phyloP scores from a whole-genome alignment of 2,797 vertebrate genomes.

The Gallinago nigripennis region DNA sequence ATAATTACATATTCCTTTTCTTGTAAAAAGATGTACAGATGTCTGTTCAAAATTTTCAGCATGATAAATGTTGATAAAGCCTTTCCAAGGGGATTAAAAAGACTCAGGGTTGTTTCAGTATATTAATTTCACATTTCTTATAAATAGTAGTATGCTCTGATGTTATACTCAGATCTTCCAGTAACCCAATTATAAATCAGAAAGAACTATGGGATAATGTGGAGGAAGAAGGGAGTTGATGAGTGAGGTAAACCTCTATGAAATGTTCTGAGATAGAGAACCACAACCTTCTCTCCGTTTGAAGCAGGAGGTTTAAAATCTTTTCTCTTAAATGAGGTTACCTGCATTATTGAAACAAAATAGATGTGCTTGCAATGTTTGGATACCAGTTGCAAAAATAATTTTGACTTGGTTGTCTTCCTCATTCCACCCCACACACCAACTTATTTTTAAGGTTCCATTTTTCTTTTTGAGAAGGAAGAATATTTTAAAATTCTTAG shows the following conservation, averaged over 20 bases:
- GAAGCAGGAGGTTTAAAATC: neutral
- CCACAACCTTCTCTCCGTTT: neutral
- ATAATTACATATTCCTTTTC: neutral
- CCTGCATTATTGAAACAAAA: neutral
- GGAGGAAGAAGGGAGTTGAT: neutral
- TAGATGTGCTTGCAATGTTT: neutral
- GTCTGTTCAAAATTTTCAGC: neutral
- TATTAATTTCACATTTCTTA: neutral
- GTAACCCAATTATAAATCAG: too few relatives aligned
- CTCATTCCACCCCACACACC: too few relatives aligned
- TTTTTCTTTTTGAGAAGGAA: neutral
- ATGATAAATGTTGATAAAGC: neutral
- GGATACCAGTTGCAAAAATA: neutral
- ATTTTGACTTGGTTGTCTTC: neutral
- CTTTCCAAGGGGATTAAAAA: neutral
- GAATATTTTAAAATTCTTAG: neutral
- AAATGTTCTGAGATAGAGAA: neutral
- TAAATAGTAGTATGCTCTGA: neutral
- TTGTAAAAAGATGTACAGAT: neutral
- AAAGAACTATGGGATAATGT: neutral
- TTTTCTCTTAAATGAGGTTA: neutral
- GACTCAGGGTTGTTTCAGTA: neutral
- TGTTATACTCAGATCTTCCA: neutral
- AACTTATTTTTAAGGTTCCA: neutral
- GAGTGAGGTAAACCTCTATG: neutral